These are phyloP conservation scores for human (Homo sapiens) DNA, from an alignment of 2,113 vertebrate species.

Conservation along the genomic window DNA sequence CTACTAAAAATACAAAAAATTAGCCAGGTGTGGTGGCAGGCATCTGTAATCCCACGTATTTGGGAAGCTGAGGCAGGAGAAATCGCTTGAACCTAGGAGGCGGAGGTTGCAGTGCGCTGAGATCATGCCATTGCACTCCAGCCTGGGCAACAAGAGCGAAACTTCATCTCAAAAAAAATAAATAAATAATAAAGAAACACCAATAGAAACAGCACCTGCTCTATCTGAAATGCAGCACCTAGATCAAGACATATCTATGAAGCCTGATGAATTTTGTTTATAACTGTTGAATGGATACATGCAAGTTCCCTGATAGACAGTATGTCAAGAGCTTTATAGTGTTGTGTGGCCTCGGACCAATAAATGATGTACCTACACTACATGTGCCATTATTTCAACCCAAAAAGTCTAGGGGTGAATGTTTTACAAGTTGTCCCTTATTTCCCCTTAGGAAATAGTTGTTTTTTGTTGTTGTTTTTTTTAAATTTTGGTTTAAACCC, in stretches of 20 bases:
- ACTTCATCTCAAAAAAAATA: too few species aligned
- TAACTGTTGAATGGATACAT: not conserved
- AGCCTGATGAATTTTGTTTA: not conserved
- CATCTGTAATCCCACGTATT: too few species aligned
- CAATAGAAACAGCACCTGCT: not conserved
- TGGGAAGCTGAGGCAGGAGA: too few species aligned
- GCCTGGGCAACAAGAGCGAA: too few species aligned
- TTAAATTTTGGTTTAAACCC: conserved; percentile 23
- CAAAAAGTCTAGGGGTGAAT: not conserved
- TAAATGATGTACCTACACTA: not conserved
- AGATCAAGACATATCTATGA: conserved; percentile 55
- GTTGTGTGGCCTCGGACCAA: not conserved
- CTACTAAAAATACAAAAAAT: too few species aligned
- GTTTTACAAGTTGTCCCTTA: conserved; percentile 3
- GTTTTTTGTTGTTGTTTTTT: not conserved
- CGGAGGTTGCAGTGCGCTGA: too few species aligned
- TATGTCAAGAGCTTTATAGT: conserved; percentile 37
- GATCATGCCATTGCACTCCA: too few species aligned
- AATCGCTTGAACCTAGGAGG: too few species aligned
- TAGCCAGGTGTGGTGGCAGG: too few species aligned
- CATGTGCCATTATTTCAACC: not conserved
- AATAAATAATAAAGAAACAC: too few species aligned
- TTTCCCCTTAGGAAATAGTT: not conserved
- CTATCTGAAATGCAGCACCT: conserved; percentile 54
- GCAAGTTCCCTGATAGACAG: not conserved